phyloP scores from a whole-genome alignment of 2,113 vertebrate species.

The Boulengeromyrus knoepffleri region DNA sequence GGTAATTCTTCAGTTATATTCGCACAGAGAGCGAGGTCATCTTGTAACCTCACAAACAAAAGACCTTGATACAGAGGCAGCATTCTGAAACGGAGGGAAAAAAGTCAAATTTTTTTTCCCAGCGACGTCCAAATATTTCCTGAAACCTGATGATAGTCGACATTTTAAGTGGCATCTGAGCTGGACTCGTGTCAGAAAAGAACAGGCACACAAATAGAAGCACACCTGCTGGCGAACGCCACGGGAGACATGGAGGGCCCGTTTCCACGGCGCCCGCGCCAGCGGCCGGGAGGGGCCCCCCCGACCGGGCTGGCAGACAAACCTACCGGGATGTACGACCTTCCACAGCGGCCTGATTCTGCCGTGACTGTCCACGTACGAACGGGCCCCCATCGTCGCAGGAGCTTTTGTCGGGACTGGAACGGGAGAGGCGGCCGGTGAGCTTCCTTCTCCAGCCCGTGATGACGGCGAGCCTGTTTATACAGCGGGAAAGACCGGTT shows the following conservation, averaged over 20 bases:
- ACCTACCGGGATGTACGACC: neutral
- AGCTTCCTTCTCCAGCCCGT: neutral
- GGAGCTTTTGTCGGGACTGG: no score
- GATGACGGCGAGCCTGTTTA: neutral
- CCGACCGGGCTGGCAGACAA: slow-evolving; percentile 24
- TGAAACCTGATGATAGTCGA: neutral
- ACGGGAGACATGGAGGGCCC: neutral
- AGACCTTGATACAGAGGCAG: neutral
- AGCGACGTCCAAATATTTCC: neutral
- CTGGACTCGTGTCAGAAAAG: neutral
- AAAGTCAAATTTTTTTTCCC: neutral
- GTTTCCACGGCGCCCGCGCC: neutral
- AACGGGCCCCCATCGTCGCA: neutral
- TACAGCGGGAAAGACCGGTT: neutral
- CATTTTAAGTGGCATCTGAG: neutral
- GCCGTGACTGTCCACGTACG: neutral
- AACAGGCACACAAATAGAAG: neutral
- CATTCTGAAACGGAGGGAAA: neutral
- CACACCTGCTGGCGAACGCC: neutral
- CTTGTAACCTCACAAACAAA: neutral
- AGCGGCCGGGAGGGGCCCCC: neutral
- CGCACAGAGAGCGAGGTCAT: neutral
- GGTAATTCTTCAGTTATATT: neutral
- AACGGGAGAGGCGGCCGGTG: neutral
- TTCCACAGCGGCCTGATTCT: neutral